phyloP scores from a whole-genome alignment of 2,797 vertebrate species.

The Valencia hispanica region DNA sequence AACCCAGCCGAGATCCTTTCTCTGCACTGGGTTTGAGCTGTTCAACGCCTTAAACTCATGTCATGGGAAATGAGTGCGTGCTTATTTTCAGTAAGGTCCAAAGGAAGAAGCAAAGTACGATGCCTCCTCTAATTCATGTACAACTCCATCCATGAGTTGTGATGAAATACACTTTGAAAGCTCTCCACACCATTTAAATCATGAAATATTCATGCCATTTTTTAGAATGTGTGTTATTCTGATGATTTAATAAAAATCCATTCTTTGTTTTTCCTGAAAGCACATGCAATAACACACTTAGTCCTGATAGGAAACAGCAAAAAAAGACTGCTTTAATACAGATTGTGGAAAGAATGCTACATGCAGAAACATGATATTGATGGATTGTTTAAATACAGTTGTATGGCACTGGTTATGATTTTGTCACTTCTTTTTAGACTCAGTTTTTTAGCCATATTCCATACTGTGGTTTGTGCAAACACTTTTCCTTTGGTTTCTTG shows the following conservation, averaged over 20 bases:
- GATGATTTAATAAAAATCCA: slow-evolving; percentile 5
- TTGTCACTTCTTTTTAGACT: neutral
- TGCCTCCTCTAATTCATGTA: slow-evolving; percentile 29
- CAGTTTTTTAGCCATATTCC: neutral
- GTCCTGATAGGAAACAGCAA: slow-evolving; percentile 35
- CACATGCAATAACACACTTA: neutral
- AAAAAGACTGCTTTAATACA: slow-evolving; percentile 22
- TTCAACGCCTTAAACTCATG: slow-evolving; percentile 33
- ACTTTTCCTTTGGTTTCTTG: neutral
- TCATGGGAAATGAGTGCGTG: slow-evolving; percentile 48
- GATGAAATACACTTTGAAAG: slow-evolving; percentile 29
- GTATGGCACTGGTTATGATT: neutral
- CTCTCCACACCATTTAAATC: slow-evolving; percentile 44
- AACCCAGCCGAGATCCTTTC: slow-evolving; percentile 31
- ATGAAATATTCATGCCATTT: slow-evolving; percentile 67
- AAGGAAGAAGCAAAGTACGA: slow-evolving; percentile 14
- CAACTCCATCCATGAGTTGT: slow-evolving; percentile 2
- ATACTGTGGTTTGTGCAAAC: neutral
- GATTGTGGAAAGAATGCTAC: slow-evolving; percentile 28
- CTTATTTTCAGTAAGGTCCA: slow-evolving; percentile 41
- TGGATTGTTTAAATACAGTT: neutral
- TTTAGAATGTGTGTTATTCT: slow-evolving; percentile 27
- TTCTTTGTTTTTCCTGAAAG: slow-evolving; percentile 9
- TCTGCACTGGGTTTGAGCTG: slow-evolving; percentile 12
- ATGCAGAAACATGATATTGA: neutral